Evolutionary conservation across 2,888 invertebrate species (phyloP).

Genomic region (Anthophora plumipes): DNA sequence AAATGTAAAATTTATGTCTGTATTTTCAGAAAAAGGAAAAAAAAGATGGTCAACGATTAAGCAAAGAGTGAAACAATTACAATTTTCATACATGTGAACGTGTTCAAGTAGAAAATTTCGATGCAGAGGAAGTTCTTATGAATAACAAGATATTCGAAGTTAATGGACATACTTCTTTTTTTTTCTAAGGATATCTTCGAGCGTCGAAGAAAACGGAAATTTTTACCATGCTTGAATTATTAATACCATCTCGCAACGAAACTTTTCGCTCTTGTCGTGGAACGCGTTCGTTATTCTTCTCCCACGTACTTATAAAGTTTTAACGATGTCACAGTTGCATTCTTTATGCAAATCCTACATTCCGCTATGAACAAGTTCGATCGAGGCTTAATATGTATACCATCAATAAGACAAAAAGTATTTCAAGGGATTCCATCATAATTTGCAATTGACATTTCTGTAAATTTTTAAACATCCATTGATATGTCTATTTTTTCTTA

Average conservation of each 20-base stretch:
- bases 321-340: conserved; percentile 42
- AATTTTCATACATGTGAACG: too few species aligned
- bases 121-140: background rate
- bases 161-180: background rate
- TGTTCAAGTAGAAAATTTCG: background rate
- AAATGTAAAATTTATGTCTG: too few species aligned
- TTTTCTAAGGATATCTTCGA: background rate
- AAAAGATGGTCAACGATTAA: too few species aligned
- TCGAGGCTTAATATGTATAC: conserved; percentile 12
- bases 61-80: too few species aligned
- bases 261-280: conserved; percentile 31
- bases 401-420: background rate
- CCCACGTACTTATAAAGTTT: conserved; percentile 45
- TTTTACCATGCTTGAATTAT: conserved; percentile 32
- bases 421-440: background rate
- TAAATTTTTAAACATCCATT: too few species aligned
- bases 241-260: conserved; percentile 21
- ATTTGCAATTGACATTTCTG: background rate
- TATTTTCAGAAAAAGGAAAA: too few species aligned
- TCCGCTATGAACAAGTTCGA: conserved; percentile 28
- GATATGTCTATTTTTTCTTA: background rate
- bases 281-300: conserved; percentile 36
- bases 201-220: conserved; percentile 2
- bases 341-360: conserved; percentile 32
- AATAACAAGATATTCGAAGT: conserved; percentile 1